Percentiles rank a stretch among this genome's conserved stretches.
phyloP scores from a whole-genome alignment of 2,113 vertebrate species.

The Amia ocellicauda region DNA sequence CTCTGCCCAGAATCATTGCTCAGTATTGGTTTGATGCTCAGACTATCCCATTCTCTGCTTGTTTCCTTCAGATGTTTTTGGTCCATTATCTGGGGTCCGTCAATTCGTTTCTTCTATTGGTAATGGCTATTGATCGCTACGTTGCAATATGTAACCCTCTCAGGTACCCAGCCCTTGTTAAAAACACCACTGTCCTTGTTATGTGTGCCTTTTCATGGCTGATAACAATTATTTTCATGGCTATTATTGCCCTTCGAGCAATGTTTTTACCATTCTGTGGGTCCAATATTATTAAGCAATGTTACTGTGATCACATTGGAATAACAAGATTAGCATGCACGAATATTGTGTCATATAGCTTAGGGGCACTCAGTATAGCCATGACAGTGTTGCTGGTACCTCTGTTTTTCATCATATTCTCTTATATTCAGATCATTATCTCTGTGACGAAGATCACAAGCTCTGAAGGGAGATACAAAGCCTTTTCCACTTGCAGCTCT shows the following conservation, averaged over 20 bases:
- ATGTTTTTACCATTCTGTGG: conserved; percentile 34
- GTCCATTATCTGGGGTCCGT: conserved; percentile 47
- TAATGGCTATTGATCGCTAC: conserved; percentile 43
- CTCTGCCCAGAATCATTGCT: conserved; percentile 44
- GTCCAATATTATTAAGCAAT: conserved; percentile 31
- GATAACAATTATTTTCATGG: conserved; percentile 22
- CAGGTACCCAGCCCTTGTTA: conserved; percentile 39
- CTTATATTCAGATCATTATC: conserved; percentile 36
- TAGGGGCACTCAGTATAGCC: background rate
- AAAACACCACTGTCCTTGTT: conserved; percentile 25
- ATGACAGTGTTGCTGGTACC: conserved; percentile 40
- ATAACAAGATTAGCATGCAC: conserved; percentile 27
- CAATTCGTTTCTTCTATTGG: conserved; percentile 44
- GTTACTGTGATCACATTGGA: conserved; percentile 32
- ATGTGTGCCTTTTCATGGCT: conserved; percentile 33
- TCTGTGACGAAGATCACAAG: conserved; percentile 38
- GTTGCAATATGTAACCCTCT: conserved; percentile 43
- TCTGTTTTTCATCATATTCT: conserved; percentile 39
- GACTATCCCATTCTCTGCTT: conserved; percentile 35
- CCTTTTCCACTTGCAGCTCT: conserved; percentile 43
- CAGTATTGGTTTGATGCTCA: conserved; percentile 43
- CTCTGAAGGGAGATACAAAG: conserved; percentile 33
- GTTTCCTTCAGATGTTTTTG: too few species aligned
- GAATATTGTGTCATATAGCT: background rate
- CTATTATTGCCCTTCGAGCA: conserved; percentile 9